phyloP scores from a whole-genome alignment of 1,140 invertebrate species.

The Babylonia areolata region DNA sequence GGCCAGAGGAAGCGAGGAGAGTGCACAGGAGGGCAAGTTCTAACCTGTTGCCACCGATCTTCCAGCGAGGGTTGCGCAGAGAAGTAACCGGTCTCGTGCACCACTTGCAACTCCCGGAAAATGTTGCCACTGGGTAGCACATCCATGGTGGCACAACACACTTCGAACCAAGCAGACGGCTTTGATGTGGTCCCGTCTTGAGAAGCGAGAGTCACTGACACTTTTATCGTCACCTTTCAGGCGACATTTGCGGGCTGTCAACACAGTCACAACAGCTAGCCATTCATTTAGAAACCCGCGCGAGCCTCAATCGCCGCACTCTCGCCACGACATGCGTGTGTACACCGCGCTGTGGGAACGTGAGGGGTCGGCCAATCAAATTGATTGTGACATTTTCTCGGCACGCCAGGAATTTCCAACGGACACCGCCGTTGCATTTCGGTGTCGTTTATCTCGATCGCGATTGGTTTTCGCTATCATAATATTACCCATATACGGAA shows the following conservation, averaged over 20 bases:
- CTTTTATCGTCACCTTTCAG: constrained; percentile 7
- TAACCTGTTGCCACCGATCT: constrained; percentile 99
- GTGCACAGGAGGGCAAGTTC: constrained; percentile 46
- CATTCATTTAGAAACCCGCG: constrained; percentile 45
- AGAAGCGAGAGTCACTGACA: not conserved
- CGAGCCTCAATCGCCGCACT: not conserved
- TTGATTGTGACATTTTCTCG: constrained; percentile 40
- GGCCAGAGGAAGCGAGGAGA: not conserved
- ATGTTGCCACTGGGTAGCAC: constrained; percentile 96
- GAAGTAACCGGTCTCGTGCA: constrained; percentile 97
- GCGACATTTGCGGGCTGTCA: not conserved
- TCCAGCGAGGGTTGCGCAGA: constrained; percentile 94
- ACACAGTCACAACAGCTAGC: not conserved
- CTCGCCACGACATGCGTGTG: constrained; percentile 25
- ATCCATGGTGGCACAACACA: constrained; percentile 80
- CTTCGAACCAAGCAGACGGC: not conserved
- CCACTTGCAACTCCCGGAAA: constrained; percentile 96
- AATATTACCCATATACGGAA: constrained; percentile 30
- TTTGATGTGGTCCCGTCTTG: not conserved
- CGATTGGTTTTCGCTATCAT: constrained; percentile 29
- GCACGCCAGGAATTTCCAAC: constrained; percentile 47
- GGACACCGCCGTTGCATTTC: not conserved
- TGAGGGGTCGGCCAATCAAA: constrained; percentile 46
- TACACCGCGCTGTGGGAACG: constrained; percentile 41
- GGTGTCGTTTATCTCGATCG: not conserved